A percentile compares a stretch with the other conserved stretches of the same genome.
phyloP scores from a whole-genome alignment of 2,113 vertebrate genomes.

The Vombatus ursinus region DNA sequence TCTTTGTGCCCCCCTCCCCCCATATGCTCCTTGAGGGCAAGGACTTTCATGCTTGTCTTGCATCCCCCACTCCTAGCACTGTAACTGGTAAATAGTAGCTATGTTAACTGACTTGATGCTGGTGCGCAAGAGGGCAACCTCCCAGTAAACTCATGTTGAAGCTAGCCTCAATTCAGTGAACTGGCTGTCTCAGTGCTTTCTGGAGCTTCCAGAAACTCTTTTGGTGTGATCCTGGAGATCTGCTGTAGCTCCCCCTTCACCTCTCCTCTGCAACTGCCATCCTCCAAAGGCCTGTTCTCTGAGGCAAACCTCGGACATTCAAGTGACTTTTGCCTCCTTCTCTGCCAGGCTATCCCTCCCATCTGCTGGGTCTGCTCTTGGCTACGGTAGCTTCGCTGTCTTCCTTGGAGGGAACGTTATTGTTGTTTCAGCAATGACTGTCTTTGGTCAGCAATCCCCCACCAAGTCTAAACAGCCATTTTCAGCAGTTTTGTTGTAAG shows the following conservation, averaged over 20 bases:
- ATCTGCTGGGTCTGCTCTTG: too few relatives aligned
- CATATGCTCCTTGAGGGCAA: neutral
- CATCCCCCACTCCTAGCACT: neutral
- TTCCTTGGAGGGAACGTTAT: neutral
- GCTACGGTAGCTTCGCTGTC: too few relatives aligned
- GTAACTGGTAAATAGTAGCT: neutral
- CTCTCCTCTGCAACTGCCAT: neutral
- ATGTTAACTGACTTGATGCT: too few relatives aligned
- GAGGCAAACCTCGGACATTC: neutral
- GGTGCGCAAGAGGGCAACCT: too few relatives aligned
- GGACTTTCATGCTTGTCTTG: neutral
- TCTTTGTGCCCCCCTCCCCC: too few relatives aligned
- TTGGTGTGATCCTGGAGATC: neutral
- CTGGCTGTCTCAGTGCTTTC: too few relatives aligned
- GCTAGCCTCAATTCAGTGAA: too few relatives aligned
- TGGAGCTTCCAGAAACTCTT: too few relatives aligned
- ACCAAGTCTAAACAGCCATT: neutral
- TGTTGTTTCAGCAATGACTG: neutral
- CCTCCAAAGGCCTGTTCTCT: neutral
- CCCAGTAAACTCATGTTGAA: too few relatives aligned
- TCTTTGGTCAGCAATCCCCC: neutral
- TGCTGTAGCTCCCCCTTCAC: too few relatives aligned
- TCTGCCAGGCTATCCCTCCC: too few relatives aligned
- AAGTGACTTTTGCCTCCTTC: neutral
- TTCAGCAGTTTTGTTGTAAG: neutral